Conservation (phyloP, 2,113 vertebrate genomes). For the Apodemus sylvaticus region DNA sequence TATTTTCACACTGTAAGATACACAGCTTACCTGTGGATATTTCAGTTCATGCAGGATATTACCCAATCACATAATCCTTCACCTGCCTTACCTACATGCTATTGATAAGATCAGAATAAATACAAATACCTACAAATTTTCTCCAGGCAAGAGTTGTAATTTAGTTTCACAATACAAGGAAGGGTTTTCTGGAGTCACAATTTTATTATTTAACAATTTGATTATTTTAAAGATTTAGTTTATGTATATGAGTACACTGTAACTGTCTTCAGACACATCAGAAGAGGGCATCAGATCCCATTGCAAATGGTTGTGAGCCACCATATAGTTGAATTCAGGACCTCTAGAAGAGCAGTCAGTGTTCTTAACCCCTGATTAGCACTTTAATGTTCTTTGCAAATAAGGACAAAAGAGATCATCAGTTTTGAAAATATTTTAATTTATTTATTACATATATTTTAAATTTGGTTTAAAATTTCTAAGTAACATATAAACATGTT, state of each 20-base stretch:
- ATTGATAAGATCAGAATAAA: conserved; percentile 8
- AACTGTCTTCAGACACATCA: no score
- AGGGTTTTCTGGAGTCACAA: background rate
- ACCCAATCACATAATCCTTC: background rate
- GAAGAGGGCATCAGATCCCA: no score
- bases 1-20: background rate
- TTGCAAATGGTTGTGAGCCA: no score
- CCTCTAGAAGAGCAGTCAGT: no score
- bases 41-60: background rate
- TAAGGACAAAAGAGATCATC: background rate
- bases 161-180: background rate
- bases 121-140: background rate
- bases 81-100: background rate
- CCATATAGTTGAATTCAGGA: no score
- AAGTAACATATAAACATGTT: background rate
- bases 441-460: conserved; percentile 24
- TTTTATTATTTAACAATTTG: background rate
- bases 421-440: conserved; percentile 43
- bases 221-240: background rate
- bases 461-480: background rate
- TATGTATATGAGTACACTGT: no score
- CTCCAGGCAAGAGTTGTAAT: background rate
- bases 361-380: background rate
- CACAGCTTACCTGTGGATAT: background rate
- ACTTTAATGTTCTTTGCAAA: conserved; percentile 21